These are phyloP conservation scores for Myanophis thanlyinensis DNA, from an alignment of 2,113 vertebrate genomes.

Conservation along the genomic window DNA sequence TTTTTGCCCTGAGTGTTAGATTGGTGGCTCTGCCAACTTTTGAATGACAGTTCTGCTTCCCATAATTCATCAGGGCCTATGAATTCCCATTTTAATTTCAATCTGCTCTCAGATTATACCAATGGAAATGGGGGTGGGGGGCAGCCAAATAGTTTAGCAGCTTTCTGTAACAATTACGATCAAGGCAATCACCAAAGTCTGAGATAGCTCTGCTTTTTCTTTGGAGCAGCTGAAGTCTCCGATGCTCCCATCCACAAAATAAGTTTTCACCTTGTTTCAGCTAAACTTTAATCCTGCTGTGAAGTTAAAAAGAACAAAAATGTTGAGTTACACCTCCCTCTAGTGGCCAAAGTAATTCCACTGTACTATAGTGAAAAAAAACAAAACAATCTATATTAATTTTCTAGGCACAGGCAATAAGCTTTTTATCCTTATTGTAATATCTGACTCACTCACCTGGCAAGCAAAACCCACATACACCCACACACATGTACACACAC, in stretches of 20 bases:
- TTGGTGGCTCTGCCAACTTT: neutral
- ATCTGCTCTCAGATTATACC: neutral
- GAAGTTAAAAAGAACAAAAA: neutral
- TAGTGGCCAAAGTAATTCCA: constrained; percentile 33
- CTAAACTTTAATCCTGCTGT: neutral
- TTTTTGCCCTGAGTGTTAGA: neutral
- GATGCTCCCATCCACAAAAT: neutral
- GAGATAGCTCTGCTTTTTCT: rapidly evolving
- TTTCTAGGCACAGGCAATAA: neutral
- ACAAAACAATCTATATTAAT: rapidly evolving
- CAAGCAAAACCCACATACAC: neutral
- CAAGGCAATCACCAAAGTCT: rapidly evolving
- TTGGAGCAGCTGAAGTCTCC: rapidly evolving
- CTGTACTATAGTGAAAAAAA: neutral
- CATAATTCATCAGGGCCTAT: neutral
- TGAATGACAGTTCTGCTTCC: neutral
- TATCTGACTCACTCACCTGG: neutral
- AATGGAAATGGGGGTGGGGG: neutral
- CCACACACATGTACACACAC: neutral
- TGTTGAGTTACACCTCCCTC: constrained; percentile 52
- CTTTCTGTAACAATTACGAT: rapidly evolving
- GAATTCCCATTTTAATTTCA: neutral
- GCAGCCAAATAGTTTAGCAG: neutral
- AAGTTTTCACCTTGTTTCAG: neutral
- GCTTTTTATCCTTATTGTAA: neutral